Conservation (phyloP, 2,113 vertebrate genomes). For the Corythaixoides concolor region DNA sequence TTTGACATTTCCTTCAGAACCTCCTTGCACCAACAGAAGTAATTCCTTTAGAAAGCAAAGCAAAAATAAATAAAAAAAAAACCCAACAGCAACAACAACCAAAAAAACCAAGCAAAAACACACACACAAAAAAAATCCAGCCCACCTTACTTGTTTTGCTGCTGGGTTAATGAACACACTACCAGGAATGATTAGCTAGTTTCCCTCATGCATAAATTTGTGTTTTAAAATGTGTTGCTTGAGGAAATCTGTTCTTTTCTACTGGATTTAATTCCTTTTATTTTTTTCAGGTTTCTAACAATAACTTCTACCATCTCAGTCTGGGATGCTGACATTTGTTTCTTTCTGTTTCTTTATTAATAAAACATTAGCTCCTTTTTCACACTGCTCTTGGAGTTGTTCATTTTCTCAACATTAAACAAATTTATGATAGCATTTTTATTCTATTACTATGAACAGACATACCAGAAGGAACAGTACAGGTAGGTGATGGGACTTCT, state of each 20-base stretch:
- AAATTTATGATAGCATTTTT: not conserved
- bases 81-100: accelerated
- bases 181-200: not conserved
- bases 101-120: no score
- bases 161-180: not conserved
- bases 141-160: not conserved
- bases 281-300: not conserved
- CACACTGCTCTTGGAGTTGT: not conserved
- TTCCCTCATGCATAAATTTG: not conserved
- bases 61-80: not conserved
- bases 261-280: not conserved
- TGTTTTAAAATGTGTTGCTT: not conserved
- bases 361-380: not conserved
- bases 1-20: not conserved
- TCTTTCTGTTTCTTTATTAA: not conserved
- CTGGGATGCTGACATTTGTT: not conserved
- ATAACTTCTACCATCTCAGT: not conserved
- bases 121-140: no score
- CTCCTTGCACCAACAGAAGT: not conserved
- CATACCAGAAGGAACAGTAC: not conserved
- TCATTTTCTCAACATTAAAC: not conserved
- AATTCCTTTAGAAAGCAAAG: not conserved
- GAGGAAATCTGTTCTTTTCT: not conserved
- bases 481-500: not conserved
- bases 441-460: not conserved